phyloP scores from a whole-genome alignment of 1,140 invertebrate genomes.

The Drosophila bocki region DNA sequence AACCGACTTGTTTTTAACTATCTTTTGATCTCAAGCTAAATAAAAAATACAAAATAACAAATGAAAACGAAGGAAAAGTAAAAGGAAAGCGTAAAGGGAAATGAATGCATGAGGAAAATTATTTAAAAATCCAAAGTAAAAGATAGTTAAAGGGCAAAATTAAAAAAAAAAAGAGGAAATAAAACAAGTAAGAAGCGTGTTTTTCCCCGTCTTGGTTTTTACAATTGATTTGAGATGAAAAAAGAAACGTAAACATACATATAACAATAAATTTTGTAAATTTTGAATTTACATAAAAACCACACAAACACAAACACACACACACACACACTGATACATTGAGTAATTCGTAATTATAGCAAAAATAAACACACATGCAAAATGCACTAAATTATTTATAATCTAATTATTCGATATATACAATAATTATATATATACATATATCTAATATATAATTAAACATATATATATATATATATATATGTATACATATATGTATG shows the following conservation, averaged over 20 bases:
- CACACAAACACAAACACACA: constrained; percentile 24
- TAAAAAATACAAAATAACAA: constrained; percentile 24
- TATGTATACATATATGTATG: constrained; percentile 13
- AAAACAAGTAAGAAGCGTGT: constrained; percentile 12
- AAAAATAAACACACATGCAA: constrained; percentile 57
- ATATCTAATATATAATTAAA: constrained; percentile 28
- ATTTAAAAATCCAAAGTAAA: constrained; percentile 73
- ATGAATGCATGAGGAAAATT: constrained; percentile 29
- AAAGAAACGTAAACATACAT: constrained; percentile 50
- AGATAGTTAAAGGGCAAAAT: constrained; percentile 67
- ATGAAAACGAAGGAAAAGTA: constrained; percentile 8
- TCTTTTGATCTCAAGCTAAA: constrained; percentile 82
- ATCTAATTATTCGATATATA: constrained; percentile 46
- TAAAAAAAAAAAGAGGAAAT: constrained; percentile 20
- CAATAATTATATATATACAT: constrained; percentile 40
- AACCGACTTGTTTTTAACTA: constrained; percentile 70
- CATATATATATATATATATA: constrained; percentile 17
- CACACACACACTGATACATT: constrained; percentile 35
- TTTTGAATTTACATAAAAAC: constrained; percentile 75
- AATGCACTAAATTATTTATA: constrained; percentile 65
- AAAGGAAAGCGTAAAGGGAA: neutral
- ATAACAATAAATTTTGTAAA: constrained; percentile 81
- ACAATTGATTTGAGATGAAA: constrained; percentile 1
- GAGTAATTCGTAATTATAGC: constrained; percentile 56
- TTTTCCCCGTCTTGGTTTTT: constrained; percentile 35